A percentile compares a stretch with the other conserved stretches of the same genome.
Evolutionary conservation across 1,140 invertebrate genomes (phyloP).

Genomic region (Drosophila burlai): DNA sequence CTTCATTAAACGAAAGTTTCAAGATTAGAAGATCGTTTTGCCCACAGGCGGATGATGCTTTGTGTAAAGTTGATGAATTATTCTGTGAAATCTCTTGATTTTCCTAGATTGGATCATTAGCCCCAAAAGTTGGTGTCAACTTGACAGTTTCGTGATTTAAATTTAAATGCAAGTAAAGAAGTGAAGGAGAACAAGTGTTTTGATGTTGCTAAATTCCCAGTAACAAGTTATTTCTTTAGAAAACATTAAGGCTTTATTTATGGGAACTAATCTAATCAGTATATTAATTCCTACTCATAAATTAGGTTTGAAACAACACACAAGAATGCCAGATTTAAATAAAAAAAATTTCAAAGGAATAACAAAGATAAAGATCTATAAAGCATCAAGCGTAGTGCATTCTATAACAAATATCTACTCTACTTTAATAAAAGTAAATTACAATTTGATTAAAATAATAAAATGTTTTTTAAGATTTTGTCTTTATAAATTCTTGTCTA

Average conservation of each 20-base stretch:
- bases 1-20: slow-evolving; percentile 48
- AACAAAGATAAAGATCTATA: background rate
- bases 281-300: background rate
- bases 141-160: background rate
- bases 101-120: background rate
- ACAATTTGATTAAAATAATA: background rate
- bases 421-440: background rate
- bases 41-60: slow-evolving; percentile 6
- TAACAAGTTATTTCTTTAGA: background rate
- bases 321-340: background rate
- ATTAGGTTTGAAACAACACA: background rate
- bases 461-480: too few relatives aligned
- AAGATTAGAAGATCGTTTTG: slow-evolving; percentile 41
- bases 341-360: background rate
- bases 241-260: background rate
- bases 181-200: background rate
- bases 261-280: background rate
- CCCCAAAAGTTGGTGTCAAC: slow-evolving; percentile 10
- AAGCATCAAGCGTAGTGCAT: background rate
- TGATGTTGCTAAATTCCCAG: background rate
- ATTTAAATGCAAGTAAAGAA: background rate
- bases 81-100: slow-evolving; percentile 24
- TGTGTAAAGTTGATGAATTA: slow-evolving; percentile 30
- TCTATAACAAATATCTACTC: background rate
- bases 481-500: too few relatives aligned